These are phyloP conservation scores for Octonoba sinensis DNA, from an alignment of 2,888 invertebrate genomes.

Conservation along the genomic window DNA sequence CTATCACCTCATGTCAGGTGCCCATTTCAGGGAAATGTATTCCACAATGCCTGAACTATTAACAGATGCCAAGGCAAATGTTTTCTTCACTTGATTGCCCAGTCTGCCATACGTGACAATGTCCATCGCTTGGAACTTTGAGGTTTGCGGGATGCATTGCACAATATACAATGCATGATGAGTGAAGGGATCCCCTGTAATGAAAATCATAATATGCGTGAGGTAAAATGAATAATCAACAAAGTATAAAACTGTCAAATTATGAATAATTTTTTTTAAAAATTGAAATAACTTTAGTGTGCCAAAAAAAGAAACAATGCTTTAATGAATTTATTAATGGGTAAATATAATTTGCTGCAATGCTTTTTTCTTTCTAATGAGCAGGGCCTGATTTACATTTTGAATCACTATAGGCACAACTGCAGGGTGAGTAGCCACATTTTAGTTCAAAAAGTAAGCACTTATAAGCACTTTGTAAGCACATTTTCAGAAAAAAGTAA, in stretches of 20 bases:
- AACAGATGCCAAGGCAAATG: constrained; percentile 44
- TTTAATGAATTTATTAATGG: not conserved
- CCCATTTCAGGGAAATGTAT: constrained; percentile 50
- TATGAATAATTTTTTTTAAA: constrained; percentile 1
- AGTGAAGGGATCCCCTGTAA: constrained; percentile 62
- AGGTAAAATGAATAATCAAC: not conserved
- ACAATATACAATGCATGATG: constrained; percentile 65
- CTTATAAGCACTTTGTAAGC: too few species aligned
- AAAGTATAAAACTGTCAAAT: not conserved
- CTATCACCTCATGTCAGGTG: constrained; percentile 19
- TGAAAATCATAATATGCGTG: not conserved
- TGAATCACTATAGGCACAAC: too few species aligned
- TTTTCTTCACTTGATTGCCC: constrained; percentile 62
- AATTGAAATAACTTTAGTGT: too few species aligned
- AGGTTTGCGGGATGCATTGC: constrained; percentile 32
- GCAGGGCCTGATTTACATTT: too few species aligned
- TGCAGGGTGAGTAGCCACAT: too few species aligned
- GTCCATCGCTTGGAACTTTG: constrained; percentile 41
- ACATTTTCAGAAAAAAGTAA: too few species aligned
- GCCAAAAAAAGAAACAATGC: not conserved
- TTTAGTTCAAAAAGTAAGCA: too few species aligned
- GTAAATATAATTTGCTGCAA: too few species aligned
- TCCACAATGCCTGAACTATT: constrained; percentile 25
- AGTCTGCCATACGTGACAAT: constrained; percentile 48
- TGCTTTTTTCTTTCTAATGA: too few species aligned